Evolutionary conservation across 53 echinoderm and acorn worm species (phyloP), one percentile per base, ranked within the genome.

Genomic region (Astropecten irregularis): DNA sequence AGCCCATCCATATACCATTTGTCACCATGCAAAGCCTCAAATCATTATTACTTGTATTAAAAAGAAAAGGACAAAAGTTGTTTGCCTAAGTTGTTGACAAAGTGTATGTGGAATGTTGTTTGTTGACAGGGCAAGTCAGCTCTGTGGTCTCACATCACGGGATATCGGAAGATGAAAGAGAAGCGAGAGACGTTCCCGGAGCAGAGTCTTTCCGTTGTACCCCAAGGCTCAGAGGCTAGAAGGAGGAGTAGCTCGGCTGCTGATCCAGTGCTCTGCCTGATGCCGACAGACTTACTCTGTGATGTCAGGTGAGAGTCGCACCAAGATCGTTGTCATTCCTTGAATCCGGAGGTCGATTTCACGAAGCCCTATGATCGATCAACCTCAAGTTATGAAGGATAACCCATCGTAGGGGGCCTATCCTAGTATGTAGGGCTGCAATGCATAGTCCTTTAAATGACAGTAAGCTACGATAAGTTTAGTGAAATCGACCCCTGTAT

Each of bases 81-180:
- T n/a, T n/a, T n/a, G n/a, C n/a, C n/a, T n/a, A n/a, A n/a, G n/a
- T n/a, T n/a, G n/a, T n/a, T n/a, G n/a, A n/a, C n/a, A n/a, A n/a
- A n/a, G n/a, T n/a, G n/a, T n/a, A n/a, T n/a, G n/a, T n/a, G n/a
- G n/a, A n/a, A n/a, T n/a, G n/a, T n/a, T n/a, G n/a, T n/a, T n/a
- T n/a, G n/a, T n/a, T n/a, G n/a, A 35, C 84, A 99, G 92, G 92
- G 99, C 26, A 99, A 99, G 70, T 95, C 95, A 10, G 99, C 99
- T 37, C 84, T 99, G 6, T 99, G 97, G 99, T 99, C 92, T 22
- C 92, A 92, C 44, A 86, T 99, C 30, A 74, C 89, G 22, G 85
- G 92, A 3, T 94, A 94, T 53, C 85, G 93, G 47, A 86, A 91
- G 53, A 86, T 90, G 82, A 69, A 68, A 48, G 81, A 82, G 82